Conservation (phyloP, 2,888 invertebrate genomes). For the Odontocerum albicorne region DNA sequence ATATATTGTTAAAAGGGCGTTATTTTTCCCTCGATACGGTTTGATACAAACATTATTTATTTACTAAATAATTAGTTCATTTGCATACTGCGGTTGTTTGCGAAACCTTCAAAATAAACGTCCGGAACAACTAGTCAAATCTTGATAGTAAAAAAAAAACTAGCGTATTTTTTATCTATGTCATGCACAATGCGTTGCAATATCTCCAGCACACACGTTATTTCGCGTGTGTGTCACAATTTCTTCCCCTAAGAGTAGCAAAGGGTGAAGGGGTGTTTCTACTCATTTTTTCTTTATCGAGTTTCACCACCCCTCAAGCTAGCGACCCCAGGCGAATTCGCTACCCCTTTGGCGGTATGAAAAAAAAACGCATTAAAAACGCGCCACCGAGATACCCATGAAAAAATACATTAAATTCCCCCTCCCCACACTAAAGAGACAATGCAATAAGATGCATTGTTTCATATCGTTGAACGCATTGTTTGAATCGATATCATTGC, state of each 20-base stretch:
- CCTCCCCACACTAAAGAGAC: slow-evolving; percentile 21
- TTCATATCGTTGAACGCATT: slow-evolving; percentile 28
- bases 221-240: slow-evolving; percentile 3
- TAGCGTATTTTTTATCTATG: slow-evolving; percentile 7
- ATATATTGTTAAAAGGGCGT: too few species aligned
- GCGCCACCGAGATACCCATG: slow-evolving; percentile 35
- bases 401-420: slow-evolving; percentile 33
- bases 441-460: slow-evolving; percentile 30
- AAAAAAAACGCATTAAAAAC: slow-evolving; percentile 34
- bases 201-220: slow-evolving; percentile 1
- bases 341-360: slow-evolving; percentile 31
- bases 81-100: too few species aligned
- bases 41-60: too few species aligned
- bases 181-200: slow-evolving; percentile 1
- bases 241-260: not conserved
- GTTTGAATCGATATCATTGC: slow-evolving; percentile 28
- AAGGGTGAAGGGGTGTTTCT: slow-evolving; percentile 10
- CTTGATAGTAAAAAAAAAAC: too few species aligned
- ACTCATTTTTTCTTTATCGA: slow-evolving; percentile 18
- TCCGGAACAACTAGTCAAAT: too few species aligned
- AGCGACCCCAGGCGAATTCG: slow-evolving; percentile 17
- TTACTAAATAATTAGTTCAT: too few species aligned
- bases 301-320: slow-evolving; percentile 6
- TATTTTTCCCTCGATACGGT: too few species aligned
- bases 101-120: too few species aligned